These are phyloP conservation scores for Oxyteleia sp. DNA, from an alignment of 2,888 invertebrate genomes.

Conservation along the genomic window DNA sequence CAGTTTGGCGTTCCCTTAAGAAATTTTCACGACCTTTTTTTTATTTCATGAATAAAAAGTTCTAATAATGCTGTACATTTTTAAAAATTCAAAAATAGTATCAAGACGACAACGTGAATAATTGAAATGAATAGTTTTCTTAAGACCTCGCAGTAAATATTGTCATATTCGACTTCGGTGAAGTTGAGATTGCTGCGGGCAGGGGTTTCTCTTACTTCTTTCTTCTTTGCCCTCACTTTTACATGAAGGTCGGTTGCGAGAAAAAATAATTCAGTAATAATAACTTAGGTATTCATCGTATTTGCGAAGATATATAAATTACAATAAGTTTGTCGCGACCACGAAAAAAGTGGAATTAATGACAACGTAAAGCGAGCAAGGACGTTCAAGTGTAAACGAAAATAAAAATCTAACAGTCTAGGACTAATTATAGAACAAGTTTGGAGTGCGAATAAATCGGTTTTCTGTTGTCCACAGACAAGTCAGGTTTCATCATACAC, in stretches of 20 bases:
- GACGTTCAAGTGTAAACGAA: conserved; percentile 87
- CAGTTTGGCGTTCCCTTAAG: too few species aligned
- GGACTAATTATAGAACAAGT: conserved; percentile 86
- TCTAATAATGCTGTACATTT: too few species aligned
- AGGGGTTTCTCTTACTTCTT: conserved; percentile 51
- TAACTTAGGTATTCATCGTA: conserved; percentile 77
- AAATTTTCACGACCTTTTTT: too few species aligned
- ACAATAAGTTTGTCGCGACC: conserved; percentile 68
- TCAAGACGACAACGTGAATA: too few species aligned
- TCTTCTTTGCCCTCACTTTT: conserved; percentile 45
- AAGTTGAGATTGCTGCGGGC: conserved; percentile 33
- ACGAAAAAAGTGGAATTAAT: conserved; percentile 69
- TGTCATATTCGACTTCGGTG: too few species aligned
- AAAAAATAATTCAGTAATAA: conserved; percentile 81
- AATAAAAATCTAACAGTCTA: conserved; percentile 84
- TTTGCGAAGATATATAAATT: conserved; percentile 69
- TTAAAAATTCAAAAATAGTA: too few species aligned
- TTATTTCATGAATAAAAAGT: too few species aligned
- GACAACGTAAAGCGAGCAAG: conserved; percentile 79
- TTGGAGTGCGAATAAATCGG: conserved; percentile 75
- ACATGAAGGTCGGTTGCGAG: conserved; percentile 75
- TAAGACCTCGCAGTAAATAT: too few species aligned
- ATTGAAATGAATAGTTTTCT: too few species aligned
- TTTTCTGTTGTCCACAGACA: conserved; percentile 55
- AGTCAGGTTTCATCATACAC: conserved; percentile 60